Conservation (phyloP, 2,113 vertebrate genomes). For the Oreamnos americanus region DNA sequence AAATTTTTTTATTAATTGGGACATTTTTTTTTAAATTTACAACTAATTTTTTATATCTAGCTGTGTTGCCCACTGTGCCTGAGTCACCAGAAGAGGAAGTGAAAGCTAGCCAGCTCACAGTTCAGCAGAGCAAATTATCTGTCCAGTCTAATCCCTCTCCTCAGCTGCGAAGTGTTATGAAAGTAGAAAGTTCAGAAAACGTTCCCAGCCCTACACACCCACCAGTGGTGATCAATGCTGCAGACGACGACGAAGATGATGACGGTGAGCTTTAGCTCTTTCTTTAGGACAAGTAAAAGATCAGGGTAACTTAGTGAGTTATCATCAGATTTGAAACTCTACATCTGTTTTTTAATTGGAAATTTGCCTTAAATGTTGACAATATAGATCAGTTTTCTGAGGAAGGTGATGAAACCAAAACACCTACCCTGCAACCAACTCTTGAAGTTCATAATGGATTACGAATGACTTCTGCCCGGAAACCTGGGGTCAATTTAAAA, state of each 20-base stretch:
- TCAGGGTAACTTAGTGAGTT: background rate
- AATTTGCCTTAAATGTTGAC: conserved; percentile 33
- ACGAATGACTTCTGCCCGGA: conserved; percentile 82
- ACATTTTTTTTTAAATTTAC: background rate
- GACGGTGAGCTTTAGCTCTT: conserved; percentile 84
- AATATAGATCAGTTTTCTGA: conserved; percentile 93
- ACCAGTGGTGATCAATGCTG: conserved; percentile 96
- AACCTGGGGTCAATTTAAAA: conserved; percentile 73
- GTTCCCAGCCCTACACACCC: conserved; percentile 97
- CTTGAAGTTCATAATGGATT: conserved; percentile 78
- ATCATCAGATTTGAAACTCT: background rate
- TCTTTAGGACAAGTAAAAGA: background rate
- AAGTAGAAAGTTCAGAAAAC: conserved; percentile 91
- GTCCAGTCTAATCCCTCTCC: conserved; percentile 85
- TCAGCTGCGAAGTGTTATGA: conserved; percentile 91
- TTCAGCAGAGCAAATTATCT: conserved; percentile 81
- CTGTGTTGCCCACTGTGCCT: conserved; percentile 70
- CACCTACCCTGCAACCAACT: conserved; percentile 72
- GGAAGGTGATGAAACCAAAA: conserved; percentile 91
- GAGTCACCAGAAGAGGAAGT: conserved; percentile 83
- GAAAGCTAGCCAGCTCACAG: conserved; percentile 77
- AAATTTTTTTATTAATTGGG: background rate
- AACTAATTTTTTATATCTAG: conserved; percentile 52
- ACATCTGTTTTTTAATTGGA: background rate
- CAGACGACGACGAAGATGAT: conserved; percentile 95